Conservation (phyloP, 2,888 invertebrate species). For the Lasius fuliginosus region DNA sequence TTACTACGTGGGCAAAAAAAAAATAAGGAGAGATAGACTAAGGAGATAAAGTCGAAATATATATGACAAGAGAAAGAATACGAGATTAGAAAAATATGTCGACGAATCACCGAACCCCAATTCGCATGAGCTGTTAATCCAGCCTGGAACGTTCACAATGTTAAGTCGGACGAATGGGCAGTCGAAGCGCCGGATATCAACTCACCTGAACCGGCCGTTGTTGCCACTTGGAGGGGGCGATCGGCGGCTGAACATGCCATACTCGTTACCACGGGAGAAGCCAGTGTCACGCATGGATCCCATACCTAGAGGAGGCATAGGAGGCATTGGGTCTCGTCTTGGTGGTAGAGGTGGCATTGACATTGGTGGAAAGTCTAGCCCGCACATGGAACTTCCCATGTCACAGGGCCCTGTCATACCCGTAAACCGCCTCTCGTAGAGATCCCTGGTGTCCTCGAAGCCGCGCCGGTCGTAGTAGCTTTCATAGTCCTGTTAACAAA, state of each 20-base stretch:
- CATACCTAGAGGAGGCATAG: slow-evolving; percentile 91
- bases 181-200: slow-evolving; percentile 72
- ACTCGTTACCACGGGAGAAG: slow-evolving; percentile 89
- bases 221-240: slow-evolving; percentile 89
- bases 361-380: slow-evolving; percentile 89
- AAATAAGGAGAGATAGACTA: slow-evolving; percentile 58
- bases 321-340: slow-evolving; percentile 92
- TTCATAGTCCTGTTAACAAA: slow-evolving; percentile 88
- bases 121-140: slow-evolving; percentile 85
- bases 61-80: slow-evolving; percentile 60
- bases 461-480: slow-evolving; percentile 93
- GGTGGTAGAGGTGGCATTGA: slow-evolving; percentile 90
- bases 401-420: slow-evolving; percentile 88
- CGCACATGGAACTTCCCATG: slow-evolving; percentile 85
- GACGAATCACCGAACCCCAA: slow-evolving; percentile 82
- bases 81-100: slow-evolving; percentile 69
- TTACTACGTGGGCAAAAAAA: slow-evolving; percentile 35
- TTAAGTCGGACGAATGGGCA: slow-evolving; percentile 83
- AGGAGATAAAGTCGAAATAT: slow-evolving; percentile 52
- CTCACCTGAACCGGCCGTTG: slow-evolving; percentile 86
- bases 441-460: slow-evolving; percentile 92
- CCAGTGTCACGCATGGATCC: slow-evolving; percentile 90
- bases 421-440: slow-evolving; percentile 94
- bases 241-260: slow-evolving; percentile 94
- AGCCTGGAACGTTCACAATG: slow-evolving; percentile 83